Conservation (phyloP, 2,888 invertebrate genomes). For the Ecliptopera silaceata region DNA sequence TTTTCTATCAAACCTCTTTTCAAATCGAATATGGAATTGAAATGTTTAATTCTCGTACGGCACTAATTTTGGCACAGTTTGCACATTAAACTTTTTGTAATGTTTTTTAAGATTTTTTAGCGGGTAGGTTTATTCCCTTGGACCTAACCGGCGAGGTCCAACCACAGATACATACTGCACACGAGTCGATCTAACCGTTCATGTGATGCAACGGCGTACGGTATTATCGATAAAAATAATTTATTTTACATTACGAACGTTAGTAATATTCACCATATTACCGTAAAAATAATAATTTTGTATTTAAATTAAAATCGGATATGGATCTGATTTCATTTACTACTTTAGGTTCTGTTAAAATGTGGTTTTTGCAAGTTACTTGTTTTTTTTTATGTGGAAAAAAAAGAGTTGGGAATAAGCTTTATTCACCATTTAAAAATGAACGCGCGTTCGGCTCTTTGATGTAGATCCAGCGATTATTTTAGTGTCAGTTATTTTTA, state of each 20-base stretch:
- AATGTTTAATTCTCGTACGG: too few relatives aligned
- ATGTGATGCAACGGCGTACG: slow-evolving; percentile 68
- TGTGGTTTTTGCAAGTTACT: too few relatives aligned
- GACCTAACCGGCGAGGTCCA: slow-evolving; percentile 53
- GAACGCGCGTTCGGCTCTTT: too few relatives aligned
- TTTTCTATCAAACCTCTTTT: background rate
- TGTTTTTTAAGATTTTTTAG: background rate
- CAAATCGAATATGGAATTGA: background rate
- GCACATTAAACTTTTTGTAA: background rate
- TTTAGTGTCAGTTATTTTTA: too few relatives aligned
- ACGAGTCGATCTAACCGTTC: slow-evolving; percentile 47
- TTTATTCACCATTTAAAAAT: too few relatives aligned
- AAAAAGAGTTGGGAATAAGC: too few relatives aligned
- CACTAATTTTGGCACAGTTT: background rate
- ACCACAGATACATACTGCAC: slow-evolving; percentile 56
- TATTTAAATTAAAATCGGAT: too few relatives aligned
- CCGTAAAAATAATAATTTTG: background rate
- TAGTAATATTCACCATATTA: too few relatives aligned
- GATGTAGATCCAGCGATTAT: too few relatives aligned
- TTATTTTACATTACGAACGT: slow-evolving; percentile 6
- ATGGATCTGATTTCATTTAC: too few relatives aligned
- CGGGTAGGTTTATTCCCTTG: slow-evolving; percentile 27
- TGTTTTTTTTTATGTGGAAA: too few relatives aligned
- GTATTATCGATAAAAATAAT: slow-evolving; percentile 57
- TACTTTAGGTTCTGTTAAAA: too few relatives aligned